Base-by-base conservation (phyloP, 1,140 invertebrate genomes). In the Drosophila pruinosa region DNA sequence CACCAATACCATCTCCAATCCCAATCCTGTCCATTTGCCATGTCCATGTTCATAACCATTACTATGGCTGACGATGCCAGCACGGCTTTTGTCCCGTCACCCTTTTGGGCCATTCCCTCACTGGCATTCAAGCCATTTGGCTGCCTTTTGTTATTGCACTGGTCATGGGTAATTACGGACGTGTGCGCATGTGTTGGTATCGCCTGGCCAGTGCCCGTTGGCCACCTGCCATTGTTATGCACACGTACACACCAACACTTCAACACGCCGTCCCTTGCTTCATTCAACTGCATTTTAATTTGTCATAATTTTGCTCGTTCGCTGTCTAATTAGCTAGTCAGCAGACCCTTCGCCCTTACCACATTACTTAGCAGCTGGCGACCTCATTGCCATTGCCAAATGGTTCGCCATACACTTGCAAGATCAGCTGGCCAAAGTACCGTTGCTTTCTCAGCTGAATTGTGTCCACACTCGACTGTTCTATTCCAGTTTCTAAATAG, bases 21-120 rank as follows among this genome's bases (percentile, higher is more conserved):
- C 12, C 10, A 34, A 34, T 34, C 10, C 31, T n/a, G n/a, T n/a
- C 31, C 31, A 34, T 34, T 21, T 36, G 28, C 17, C 50, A 48
- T 67, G 43, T 22, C 26, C 47, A 47, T 63, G 43, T n/a, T 65
- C 43, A 56, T 69, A 56, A 61, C 53, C 59, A 72, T 73, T 70
- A 31, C 19, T 64, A 47, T 12, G 34, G 24, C 28, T 50, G 64
- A 14, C 21, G 41, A 53, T 39, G 59, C 47, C 62, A 15, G 56
- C 45, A 57, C 41, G 57, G 59, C 81, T 68, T 86, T 85, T 85
- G 81, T 85, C 77, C 77, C 73, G 57, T 86, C 80, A 86, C 80
- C 76, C 80, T 83, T 78, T 78, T 82, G 54, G 69, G 47, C 56
- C 64, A 67, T 10, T 34, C 50, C 19, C 39, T 34, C 28, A n/a